These are phyloP conservation scores for Epinotia demarniana DNA, from an alignment of 2,888 invertebrate species.

Conservation along the genomic window DNA sequence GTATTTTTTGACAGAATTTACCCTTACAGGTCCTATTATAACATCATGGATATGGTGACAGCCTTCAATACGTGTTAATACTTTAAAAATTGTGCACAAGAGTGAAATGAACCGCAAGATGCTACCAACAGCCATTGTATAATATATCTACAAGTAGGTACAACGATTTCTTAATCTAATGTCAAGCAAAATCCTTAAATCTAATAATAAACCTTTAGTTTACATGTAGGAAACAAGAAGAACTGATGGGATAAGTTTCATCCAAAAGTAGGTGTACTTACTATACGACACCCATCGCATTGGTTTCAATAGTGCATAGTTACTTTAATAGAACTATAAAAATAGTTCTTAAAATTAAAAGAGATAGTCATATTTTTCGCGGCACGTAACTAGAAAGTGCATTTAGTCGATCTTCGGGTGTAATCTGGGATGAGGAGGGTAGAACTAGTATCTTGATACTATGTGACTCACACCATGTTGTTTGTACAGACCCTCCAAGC, in stretches of 20 bases:
- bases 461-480: too few species aligned
- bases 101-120: conserved; percentile 5
- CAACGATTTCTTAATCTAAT: conserved; percentile 16
- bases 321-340: too few species aligned
- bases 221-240: conserved; percentile 3
- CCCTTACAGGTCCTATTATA: too few species aligned
- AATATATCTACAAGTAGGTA: conserved; percentile 22
- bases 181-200: conserved; percentile 3
- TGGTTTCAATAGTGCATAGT: too few species aligned
- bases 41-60: conserved; percentile 53
- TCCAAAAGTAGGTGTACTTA: conserved; percentile 8
- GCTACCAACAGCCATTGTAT: conserved; percentile 16
- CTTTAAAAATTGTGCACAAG: conserved; percentile 65
- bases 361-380: too few species aligned
- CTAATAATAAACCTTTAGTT: not conserved
- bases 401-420: too few species aligned
- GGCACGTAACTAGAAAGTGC: too few species aligned
- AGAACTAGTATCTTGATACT: too few species aligned
- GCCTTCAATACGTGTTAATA: conserved; percentile 63
- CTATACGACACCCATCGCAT: not conserved
- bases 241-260: not conserved
- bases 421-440: too few species aligned
- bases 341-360: too few species aligned
- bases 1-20: too few species aligned
- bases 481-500: too few species aligned